Evolutionary conservation across 2,113 vertebrate species (phyloP), one percentile per base, ranked within the genome.

Genomic region (Pseudolaguvia tuberculata): DNA sequence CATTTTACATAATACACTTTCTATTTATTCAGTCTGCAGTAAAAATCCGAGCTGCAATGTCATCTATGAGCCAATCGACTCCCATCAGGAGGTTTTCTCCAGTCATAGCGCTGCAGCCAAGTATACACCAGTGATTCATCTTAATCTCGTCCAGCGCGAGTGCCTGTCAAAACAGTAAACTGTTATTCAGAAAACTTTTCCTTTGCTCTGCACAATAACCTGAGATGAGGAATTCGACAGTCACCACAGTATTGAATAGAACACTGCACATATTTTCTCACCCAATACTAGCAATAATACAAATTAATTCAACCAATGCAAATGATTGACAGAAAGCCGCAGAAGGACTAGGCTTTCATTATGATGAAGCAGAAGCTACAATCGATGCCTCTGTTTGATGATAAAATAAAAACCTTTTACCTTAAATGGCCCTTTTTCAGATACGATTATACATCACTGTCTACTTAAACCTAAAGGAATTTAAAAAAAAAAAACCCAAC

Each of bases 71-170:
- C 95, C 94, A 96, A 86, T 96, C 93, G 12, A 96, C 89, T 2
- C 94, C 94, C 0, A 77, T 42, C 35, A 96, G 84, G 71, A 96
- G 87, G 77, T 95, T 95, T 48, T 95, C 91, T 17, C 95, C 95
- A 0, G 94, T 94, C 70, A 94, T 89, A 0, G 94, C 95, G 0
- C 95, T 96, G 88, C 94, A 96, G 31, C 90, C 91, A 13, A 93
- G 88, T 69, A 96, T 93, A 48, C 94, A 94, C 94, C 95, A 96
- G 84, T 96, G 94, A 82, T 96, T 94, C 1, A 82, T 94, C 61
- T 91, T 93, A 70, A 96, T 94, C 59, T 89, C 85, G 73, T 93
- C 90, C 74, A 96, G 87, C 8, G 88, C 90, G 86, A 96, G 65
- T 0, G 85, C 91, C 94, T 96, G 72, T 20, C 78, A 59, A 51